phyloP scores from a whole-genome alignment of 2,113 vertebrate genomes.

The Serinus canaria region DNA sequence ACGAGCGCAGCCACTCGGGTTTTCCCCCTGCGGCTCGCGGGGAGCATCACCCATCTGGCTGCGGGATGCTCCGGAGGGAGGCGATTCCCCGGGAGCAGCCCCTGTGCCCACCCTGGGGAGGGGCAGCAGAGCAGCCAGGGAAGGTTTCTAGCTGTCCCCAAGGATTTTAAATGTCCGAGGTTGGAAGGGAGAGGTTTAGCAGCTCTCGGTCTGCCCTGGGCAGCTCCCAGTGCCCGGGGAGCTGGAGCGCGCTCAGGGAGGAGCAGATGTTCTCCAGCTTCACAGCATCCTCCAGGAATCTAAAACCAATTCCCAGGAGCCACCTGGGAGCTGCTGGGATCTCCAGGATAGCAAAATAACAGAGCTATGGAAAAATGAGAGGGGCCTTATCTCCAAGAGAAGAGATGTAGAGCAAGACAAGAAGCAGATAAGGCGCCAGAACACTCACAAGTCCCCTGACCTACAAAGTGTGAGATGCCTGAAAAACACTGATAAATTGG shows the following conservation, averaged over 20 bases:
- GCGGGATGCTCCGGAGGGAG: not conserved
- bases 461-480: not conserved
- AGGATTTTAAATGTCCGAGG: not conserved
- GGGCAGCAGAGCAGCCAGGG: not conserved
- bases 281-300: not conserved
- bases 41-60: not conserved
- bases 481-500: not conserved
- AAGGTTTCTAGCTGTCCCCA: not conserved
- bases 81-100: not conserved
- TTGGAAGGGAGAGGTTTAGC: not conserved
- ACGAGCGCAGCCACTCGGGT: not conserved
- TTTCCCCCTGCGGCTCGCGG: not conserved
- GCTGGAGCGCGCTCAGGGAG: not conserved
- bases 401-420: not conserved
- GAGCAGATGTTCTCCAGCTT: not conserved
- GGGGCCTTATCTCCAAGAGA: not conserved
- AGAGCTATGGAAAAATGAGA: not conserved
- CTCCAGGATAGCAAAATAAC: not conserved
- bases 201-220: not conserved
- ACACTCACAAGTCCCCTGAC: not conserved
- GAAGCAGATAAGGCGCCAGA: not conserved
- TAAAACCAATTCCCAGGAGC: not conserved
- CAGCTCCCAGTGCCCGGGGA: not conserved
- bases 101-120: not conserved
- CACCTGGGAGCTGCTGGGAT: not conserved